Conservation (phyloP, 2,888 invertebrate genomes). For the Spisula subtruncata region DNA sequence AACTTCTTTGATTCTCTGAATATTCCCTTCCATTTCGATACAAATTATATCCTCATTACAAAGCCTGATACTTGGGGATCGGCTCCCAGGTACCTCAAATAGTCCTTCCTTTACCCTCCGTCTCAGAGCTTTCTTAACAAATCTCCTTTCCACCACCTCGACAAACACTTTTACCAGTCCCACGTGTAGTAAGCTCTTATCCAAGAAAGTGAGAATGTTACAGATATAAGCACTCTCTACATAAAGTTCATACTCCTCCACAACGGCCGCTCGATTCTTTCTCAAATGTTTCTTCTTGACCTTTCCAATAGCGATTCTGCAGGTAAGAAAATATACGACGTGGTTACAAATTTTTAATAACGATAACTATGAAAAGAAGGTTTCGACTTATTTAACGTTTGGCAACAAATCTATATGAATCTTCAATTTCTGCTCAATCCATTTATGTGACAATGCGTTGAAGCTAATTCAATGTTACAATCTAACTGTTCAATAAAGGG, state of each 20-base stretch:
- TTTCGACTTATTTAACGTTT: too few species aligned
- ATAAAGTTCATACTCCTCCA: conserved; percentile 73
- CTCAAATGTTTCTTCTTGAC: conserved; percentile 71
- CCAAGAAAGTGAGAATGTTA: conserved; percentile 72
- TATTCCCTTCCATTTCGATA: conserved; percentile 74
- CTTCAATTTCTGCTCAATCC: too few species aligned
- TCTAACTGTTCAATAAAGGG: too few species aligned
- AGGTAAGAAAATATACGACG: background rate
- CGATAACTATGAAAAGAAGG: too few species aligned
- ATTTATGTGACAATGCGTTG: too few species aligned
- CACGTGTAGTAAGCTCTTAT: conserved; percentile 68
- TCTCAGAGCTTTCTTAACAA: conserved; percentile 70
- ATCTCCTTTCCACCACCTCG: conserved; percentile 74
- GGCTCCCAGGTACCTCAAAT: conserved; percentile 75
- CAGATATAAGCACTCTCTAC: conserved; percentile 71
- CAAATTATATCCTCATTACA: conserved; percentile 73
- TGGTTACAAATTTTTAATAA: too few species aligned
- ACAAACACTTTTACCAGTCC: conserved; percentile 73
- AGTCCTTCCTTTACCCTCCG: conserved; percentile 72
- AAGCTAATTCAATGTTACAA: too few species aligned
- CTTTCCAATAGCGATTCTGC: conserved; percentile 75
- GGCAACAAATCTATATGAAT: too few species aligned
- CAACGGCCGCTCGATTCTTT: conserved; percentile 64
- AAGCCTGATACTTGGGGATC: conserved; percentile 69
- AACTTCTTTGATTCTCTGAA: conserved; percentile 72